Evolutionary conservation across 2,113 vertebrate species (phyloP).

Genomic region (Rhea americana): DNA sequence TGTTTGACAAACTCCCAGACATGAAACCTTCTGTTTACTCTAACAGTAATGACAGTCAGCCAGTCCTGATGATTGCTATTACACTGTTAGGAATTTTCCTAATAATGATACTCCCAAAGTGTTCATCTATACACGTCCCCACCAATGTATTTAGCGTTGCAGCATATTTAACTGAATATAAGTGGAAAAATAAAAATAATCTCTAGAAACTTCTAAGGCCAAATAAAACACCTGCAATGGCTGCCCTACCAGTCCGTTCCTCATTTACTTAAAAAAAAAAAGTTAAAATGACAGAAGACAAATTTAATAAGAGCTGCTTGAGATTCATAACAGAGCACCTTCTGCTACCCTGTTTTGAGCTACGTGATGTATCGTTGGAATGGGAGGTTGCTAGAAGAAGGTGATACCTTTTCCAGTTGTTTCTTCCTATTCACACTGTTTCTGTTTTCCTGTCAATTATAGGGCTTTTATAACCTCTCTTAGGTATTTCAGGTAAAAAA

Average conservation of each 20-base stretch:
- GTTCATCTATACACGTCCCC: neutral
- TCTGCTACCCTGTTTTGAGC: fast-evolving
- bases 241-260: neutral
- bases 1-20: neutral
- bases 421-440: neutral
- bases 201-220: neutral
- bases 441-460: neutral
- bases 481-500: neutral
- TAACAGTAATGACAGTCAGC: neutral
- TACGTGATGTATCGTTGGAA: neutral
- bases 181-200: neutral
- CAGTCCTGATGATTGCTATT: neutral
- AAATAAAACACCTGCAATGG: neutral
- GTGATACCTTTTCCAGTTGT: neutral
- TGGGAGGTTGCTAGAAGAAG: neutral
- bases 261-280: neutral
- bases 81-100: neutral
- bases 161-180: neutral
- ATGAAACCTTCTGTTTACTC: neutral
- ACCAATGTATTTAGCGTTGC: neutral
- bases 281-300: neutral
- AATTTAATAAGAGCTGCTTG: neutral
- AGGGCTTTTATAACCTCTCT: neutral
- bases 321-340: neutral
- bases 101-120: neutral